Base-by-base conservation (phyloP, 1,140 invertebrate species). In the Rhizoglyphus robini region DNA sequence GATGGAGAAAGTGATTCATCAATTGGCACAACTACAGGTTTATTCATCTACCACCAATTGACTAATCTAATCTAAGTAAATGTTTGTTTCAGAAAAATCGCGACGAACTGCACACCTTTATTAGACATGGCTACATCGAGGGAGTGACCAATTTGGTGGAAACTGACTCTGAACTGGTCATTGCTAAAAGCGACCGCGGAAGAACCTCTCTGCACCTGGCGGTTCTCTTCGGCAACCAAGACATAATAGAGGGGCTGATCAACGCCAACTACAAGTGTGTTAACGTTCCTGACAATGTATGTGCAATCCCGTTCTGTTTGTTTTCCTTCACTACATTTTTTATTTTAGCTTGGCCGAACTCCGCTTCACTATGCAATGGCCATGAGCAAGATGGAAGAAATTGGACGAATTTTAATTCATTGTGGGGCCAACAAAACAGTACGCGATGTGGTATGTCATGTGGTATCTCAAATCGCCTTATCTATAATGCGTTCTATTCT, bases 301-400 rank as follows among this genome's bases (percentile, higher is more conserved):
- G 83, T 77, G n/a, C 51, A 59, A 20, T 1, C 15, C 11, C 1
- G 8, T 18, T 54, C 41, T 18, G 20, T 36, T 15, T 59, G 11
- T 31, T 66, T 34, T 18, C 36, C 32, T 20, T 67, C 48, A 20
- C 30, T 65, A 57, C 2, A 29, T 66, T 36, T 5, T 65, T 34
- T 25, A 2, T 18, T 15, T 57, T 57, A 92, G 88, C 74, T 93
- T 76, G 87, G 90, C 72, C 81, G 88, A 71, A 89, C 86, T 1
- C 83, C 88, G 4, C 76, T 92, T 31, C 89, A 92, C 74, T 92
- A 91, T 73, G 88, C 89, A 0, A 89, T 92, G 88, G 89, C 87
- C 15, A 82, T 88, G 2, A 85, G 87, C 49, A 83, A 86, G 63
- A 85, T 90, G 41, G 88, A 91, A 76, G 79, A 81, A 2, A 76